Percentiles rank a stretch among this genome's conserved stretches.
Evolutionary conservation across 2,113 vertebrate species (phyloP).

Genomic region (Rhineura floridana): DNA sequence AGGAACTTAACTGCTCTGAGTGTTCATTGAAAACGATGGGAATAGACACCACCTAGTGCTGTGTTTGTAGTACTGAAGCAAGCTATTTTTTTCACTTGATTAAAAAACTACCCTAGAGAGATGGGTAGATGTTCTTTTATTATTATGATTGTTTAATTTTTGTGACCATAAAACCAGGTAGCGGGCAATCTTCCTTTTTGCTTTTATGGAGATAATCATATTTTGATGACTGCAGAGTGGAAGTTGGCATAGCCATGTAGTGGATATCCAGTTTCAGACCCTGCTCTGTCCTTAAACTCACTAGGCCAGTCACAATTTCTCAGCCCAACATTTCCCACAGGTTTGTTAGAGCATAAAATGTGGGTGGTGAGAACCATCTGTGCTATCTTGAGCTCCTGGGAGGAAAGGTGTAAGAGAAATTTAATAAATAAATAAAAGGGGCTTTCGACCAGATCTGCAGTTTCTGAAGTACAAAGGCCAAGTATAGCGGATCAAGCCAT

Average conservation of each 20-base stretch:
- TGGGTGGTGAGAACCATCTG: background rate
- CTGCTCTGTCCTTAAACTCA: background rate
- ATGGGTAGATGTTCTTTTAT: background rate
- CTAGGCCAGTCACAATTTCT: too few species aligned
- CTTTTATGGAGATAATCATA: background rate
- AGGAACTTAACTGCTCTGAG: background rate
- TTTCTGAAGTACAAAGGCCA: background rate
- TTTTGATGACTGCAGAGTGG: background rate
- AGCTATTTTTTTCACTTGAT: fast-evolving
- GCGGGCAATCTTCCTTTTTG: background rate
- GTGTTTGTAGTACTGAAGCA: background rate
- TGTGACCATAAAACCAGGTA: too few species aligned
- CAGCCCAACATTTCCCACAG: background rate
- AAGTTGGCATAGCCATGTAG: too few species aligned
- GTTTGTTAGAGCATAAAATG: background rate
- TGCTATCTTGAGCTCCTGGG: background rate
- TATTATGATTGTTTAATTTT: too few species aligned
- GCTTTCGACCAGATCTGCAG: background rate
- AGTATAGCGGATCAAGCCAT: background rate
- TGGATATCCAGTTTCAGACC: background rate
- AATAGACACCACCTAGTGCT: constrained; percentile 58
- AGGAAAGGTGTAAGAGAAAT: too few species aligned
- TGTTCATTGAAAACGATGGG: background rate
- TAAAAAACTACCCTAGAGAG: background rate
- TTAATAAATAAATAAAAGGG: background rate